Percentiles rank a stretch among this genome's conserved stretches.
Conservation (phyloP, 2,888 invertebrate genomes). For the Aradus depressus region DNA sequence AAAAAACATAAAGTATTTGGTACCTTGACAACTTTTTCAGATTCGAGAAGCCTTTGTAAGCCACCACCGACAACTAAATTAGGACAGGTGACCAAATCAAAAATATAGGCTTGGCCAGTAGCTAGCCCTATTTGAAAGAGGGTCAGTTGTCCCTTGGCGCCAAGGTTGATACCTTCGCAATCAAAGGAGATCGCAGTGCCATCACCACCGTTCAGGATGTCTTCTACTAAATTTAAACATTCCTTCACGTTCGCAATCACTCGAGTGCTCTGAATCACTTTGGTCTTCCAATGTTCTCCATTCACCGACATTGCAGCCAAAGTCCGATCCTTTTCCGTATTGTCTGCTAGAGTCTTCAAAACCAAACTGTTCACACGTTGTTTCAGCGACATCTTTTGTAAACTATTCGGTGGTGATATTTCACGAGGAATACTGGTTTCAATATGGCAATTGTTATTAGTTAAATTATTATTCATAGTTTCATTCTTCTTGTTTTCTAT, state of each 20-base stretch:
- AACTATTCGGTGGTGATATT: constrained; percentile 37
- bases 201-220: constrained; percentile 32
- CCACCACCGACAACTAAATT: constrained; percentile 66
- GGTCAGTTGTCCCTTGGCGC: constrained; percentile 76
- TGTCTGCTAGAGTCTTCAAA: constrained; percentile 79
- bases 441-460: constrained; percentile 7
- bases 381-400: constrained; percentile 65
- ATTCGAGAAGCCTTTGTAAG: constrained; percentile 66
- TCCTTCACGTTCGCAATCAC: constrained; percentile 71
- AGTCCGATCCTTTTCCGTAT: constrained; percentile 52
- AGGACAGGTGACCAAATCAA: constrained; percentile 78
- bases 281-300: constrained; percentile 63
- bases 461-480: constrained; percentile 15
- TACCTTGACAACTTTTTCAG: constrained; percentile 69
- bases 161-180: constrained; percentile 87
- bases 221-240: constrained; percentile 52
- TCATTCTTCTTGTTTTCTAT: constrained; percentile 15
- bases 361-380: constrained; percentile 80
- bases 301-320: constrained; percentile 40
- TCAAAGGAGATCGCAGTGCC: constrained; percentile 58
- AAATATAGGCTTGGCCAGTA: constrained; percentile 71
- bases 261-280: constrained; percentile 67
- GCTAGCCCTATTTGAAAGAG: constrained; percentile 74
- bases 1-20: constrained; percentile 19
- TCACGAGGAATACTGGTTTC: constrained; percentile 32